A percentile compares a stretch with the other conserved stretches of the same genome.
phyloP scores from a whole-genome alignment of 2,888 invertebrate species.

The Oxystoma pomonae region DNA sequence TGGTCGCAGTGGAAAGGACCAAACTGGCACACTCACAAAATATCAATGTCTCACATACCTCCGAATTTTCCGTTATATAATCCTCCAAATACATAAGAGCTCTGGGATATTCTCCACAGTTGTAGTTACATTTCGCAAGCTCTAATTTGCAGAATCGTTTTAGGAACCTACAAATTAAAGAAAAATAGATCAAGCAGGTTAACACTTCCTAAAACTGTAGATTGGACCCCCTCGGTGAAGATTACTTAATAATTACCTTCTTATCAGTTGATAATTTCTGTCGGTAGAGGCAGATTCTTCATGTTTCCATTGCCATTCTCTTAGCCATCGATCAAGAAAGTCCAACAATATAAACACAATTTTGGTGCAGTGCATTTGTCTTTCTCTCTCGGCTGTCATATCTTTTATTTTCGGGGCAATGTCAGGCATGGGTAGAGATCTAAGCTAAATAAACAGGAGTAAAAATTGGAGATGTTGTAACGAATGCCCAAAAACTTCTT shows the following conservation, averaged over 20 bases:
- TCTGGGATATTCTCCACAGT: slow-evolving; percentile 70
- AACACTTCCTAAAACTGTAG: too few species aligned
- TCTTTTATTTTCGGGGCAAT: slow-evolving; percentile 20
- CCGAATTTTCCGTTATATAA: slow-evolving; percentile 59
- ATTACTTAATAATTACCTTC: slow-evolving; percentile 14
- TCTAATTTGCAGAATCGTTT: slow-evolving; percentile 58
- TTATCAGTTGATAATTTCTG: slow-evolving; percentile 28
- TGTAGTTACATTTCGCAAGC: slow-evolving; percentile 69
- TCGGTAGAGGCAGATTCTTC: slow-evolving; percentile 33
- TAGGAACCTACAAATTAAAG: slow-evolving; percentile 24
- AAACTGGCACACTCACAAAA: too few species aligned
- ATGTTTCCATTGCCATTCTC: slow-evolving; percentile 55
- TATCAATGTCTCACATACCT: slow-evolving; percentile 42
- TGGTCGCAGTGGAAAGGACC: too few species aligned
- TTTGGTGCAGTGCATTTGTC: slow-evolving; percentile 59
- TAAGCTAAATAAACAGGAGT: slow-evolving; percentile 30
- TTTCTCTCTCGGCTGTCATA: slow-evolving; percentile 32
- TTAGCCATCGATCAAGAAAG: slow-evolving; percentile 70
- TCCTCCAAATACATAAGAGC: slow-evolving; percentile 72
- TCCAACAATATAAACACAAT: slow-evolving; percentile 70
- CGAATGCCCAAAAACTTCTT: too few species aligned
- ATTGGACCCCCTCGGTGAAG: slow-evolving; percentile 4
- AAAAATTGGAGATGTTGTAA: too few species aligned
- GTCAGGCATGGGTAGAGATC: slow-evolving; percentile 30
- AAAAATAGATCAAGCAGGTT: too few species aligned